Conservation (phyloP, 1,140 invertebrate species). For the Odontomachus brunneus region DNA sequence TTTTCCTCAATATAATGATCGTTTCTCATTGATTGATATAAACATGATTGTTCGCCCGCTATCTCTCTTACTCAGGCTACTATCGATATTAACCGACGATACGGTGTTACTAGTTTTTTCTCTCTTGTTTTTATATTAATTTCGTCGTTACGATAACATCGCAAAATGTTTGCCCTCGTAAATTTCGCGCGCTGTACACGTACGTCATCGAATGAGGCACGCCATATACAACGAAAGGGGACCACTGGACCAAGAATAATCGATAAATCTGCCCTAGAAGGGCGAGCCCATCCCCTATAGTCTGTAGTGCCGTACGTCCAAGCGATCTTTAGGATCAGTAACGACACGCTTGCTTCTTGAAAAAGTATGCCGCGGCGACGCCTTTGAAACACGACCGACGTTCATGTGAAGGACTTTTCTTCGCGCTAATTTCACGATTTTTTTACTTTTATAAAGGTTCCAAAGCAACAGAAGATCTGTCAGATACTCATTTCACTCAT, state of each 20-base stretch:
- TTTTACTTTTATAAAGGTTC: background rate
- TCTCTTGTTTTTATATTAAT: constrained; percentile 2
- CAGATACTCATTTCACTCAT: background rate
- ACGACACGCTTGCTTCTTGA: constrained; percentile 40
- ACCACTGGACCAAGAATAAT: constrained; percentile 82
- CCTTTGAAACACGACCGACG: constrained; percentile 54
- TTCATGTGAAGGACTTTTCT: constrained; percentile 30
- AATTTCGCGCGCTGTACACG: constrained; percentile 63
- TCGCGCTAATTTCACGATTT: constrained; percentile 1
- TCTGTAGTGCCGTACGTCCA: constrained; percentile 26
- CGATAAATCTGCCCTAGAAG: constrained; percentile 80
- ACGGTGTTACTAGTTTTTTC: background rate
- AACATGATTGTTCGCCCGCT: background rate
- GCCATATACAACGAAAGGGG: constrained; percentile 77
- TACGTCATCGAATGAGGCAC: constrained; percentile 52
- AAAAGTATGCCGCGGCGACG: constrained; percentile 47
- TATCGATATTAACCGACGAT: background rate
- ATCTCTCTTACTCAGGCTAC: background rate
- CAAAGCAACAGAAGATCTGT: background rate
- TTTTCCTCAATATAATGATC: no score
- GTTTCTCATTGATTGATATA: background rate
- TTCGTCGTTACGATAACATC: constrained; percentile 23
- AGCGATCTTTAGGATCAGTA: constrained; percentile 61
- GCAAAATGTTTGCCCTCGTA: constrained; percentile 67
- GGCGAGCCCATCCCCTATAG: constrained; percentile 40